These are phyloP conservation scores for Pluvialis apricaria DNA, from an alignment of 2,113 vertebrate genomes.

Conservation along the genomic window DNA sequence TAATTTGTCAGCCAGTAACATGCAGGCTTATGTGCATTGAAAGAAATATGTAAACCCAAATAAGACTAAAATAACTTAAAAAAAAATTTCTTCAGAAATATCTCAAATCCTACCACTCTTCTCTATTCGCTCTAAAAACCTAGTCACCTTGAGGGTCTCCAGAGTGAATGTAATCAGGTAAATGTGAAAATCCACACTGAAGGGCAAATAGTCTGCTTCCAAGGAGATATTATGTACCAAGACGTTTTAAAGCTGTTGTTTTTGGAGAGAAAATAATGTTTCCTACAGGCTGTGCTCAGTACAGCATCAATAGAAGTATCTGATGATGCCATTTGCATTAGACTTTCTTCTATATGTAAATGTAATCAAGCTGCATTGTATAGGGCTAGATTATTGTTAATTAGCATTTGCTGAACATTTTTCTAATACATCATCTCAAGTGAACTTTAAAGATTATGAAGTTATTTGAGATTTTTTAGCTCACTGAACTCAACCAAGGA, in stretches of 20 bases:
- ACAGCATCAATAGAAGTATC: neutral
- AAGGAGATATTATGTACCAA: neutral
- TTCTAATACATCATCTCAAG: constrained; percentile 15
- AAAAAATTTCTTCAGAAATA: neutral
- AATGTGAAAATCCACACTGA: neutral
- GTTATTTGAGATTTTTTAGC: constrained; percentile 3
- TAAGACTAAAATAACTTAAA: neutral
- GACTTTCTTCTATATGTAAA: constrained; percentile 32
- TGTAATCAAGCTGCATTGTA: constrained; percentile 57
- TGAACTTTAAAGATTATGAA: constrained; percentile 23
- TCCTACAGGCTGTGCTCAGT: neutral
- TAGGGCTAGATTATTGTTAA: constrained; percentile 38
- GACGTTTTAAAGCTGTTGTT: neutral
- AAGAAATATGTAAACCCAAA: neutral
- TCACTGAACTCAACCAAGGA: neutral
- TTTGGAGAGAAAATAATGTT: constrained; percentile 6
- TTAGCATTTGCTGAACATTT: neutral
- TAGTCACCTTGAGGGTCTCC: neutral
- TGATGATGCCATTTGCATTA: constrained; percentile 24
- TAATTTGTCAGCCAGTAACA: neutral
- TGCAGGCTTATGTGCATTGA: neutral
- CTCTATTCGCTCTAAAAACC: neutral
- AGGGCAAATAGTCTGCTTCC: neutral
- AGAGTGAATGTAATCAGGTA: neutral
- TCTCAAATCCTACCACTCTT: neutral